Evolutionary conservation across 2,113 vertebrate genomes (phyloP), one percentile per base, ranked within the genome.

Genomic region (Siniperca chuatsi): DNA sequence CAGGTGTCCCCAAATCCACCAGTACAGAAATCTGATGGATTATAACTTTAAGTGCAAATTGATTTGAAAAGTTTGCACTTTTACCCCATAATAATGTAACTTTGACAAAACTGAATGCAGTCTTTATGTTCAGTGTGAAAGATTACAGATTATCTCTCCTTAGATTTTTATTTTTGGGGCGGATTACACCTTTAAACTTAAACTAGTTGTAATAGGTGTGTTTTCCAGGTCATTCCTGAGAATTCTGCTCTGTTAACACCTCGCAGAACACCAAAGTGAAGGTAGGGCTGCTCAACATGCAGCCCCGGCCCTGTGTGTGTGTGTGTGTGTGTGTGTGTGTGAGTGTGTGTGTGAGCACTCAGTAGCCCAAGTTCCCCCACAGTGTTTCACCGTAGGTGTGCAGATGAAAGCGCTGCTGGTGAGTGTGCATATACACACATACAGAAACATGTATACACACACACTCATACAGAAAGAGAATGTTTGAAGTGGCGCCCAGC

Each of bases 401-500:
- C 87, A 93, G 91, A 94, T 94, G 89, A 93, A 94, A 93, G 93
- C 85, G 29, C 82, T 48, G 79, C 87, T 83, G 66, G 84, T 69
- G 84, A 90, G 61, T 76, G 66, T 64, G 66, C 78, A 84, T 65
- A 79, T 20, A 60, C 82, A 83, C 66, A 66, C 35, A 70, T 15
- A 48, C 68, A 76, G 42, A 40, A 60, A 81, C 55, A 44, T 54
- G 48, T n/a, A 61, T 29, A 84, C 55, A 79, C 8, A 72, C 46
- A 74, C 68, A 78, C 44, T 4, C 65, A 42, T 7, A 57, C 29
- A 76, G 40, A 76, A 48, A 78, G 42, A 65, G 62, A 79, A 73
- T 79, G 90, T 92, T 94, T 94, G 92, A 94, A 92, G 92, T 92
- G 89, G 84, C 73, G 46, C 85, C 71, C 87, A 88, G 84, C 82